A percentile compares a stretch with the other conserved stretches of the same genome.
phyloP scores from a whole-genome alignment of 2,797 vertebrate genomes.

The Ciconia nigra region DNA sequence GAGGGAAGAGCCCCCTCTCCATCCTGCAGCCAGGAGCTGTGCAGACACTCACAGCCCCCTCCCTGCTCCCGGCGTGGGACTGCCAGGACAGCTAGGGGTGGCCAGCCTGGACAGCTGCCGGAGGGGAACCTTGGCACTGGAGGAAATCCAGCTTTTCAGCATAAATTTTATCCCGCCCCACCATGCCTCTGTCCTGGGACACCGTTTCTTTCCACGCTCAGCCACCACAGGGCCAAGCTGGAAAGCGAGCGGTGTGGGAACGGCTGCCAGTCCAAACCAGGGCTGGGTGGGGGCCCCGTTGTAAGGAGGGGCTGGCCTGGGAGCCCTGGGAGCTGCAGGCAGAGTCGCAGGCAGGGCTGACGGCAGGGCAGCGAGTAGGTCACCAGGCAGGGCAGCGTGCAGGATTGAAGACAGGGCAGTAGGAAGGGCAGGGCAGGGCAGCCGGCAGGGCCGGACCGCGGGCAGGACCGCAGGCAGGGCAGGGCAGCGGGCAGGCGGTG shows the following conservation, averaged over 20 bases:
- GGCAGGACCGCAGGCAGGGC: background rate
- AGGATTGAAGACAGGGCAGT: background rate
- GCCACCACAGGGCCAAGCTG: background rate
- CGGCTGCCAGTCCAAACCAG: fast-evolving
- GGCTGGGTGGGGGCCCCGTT: background rate
- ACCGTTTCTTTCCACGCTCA: background rate
- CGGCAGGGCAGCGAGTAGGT: background rate
- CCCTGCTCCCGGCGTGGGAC: fast-evolving
- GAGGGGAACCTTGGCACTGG: background rate
- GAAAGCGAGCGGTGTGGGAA: fast-evolving
- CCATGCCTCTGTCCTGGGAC: background rate
- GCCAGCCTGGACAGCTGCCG: background rate
- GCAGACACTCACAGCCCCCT: background rate
- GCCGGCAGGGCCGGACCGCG: too few relatives aligned
- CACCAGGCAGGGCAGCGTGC: background rate
- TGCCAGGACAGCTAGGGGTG: background rate
- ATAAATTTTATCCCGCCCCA: background rate
- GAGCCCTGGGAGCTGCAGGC: background rate
- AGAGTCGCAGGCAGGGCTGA: background rate
- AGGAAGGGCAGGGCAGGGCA: background rate
- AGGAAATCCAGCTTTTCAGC: background rate
- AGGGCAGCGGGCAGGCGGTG: background rate
- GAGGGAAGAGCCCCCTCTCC: background rate
- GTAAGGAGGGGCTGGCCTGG: background rate
- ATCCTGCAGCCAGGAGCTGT: background rate